These are phyloP conservation scores for Dryoscopus gambensis DNA, from an alignment of 2,113 vertebrate genomes.

Conservation along the genomic window DNA sequence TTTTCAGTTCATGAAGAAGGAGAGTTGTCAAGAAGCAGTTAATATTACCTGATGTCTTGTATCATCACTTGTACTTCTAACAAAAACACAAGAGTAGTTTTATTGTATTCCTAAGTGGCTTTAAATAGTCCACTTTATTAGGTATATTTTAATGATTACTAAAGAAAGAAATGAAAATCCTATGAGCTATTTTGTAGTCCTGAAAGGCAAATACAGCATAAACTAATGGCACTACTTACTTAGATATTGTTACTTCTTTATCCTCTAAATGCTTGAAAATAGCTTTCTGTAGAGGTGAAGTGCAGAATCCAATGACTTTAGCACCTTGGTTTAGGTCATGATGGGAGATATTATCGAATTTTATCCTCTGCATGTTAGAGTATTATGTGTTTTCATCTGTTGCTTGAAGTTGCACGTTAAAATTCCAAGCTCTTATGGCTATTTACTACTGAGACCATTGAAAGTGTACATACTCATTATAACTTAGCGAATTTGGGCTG, in stretches of 20 bases:
- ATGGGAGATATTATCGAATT: conserved; percentile 1
- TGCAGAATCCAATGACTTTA: background rate
- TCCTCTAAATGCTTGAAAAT: conserved; percentile 17
- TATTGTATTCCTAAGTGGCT: background rate
- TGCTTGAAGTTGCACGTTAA: background rate
- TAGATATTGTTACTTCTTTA: background rate
- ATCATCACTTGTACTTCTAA: background rate
- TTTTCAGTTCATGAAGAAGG: background rate
- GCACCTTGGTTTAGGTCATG: background rate
- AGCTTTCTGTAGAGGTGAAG: background rate
- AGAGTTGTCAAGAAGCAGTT: background rate
- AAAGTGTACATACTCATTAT: background rate
- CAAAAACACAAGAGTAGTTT: background rate
- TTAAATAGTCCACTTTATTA: background rate
- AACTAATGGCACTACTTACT: background rate
- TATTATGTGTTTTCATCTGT: background rate
- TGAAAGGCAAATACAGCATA: background rate
- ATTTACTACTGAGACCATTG: background rate
- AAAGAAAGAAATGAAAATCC: background rate
- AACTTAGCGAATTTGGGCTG: background rate
- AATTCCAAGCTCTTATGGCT: background rate
- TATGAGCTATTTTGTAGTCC: background rate
- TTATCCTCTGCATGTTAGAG: background rate
- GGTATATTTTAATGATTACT: background rate
- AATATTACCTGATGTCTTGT: background rate